Evolutionary conservation across 2,797 vertebrate species (phyloP), one percentile per base, ranked within the genome.

Genomic region (Haliaeetus albicilla): DNA sequence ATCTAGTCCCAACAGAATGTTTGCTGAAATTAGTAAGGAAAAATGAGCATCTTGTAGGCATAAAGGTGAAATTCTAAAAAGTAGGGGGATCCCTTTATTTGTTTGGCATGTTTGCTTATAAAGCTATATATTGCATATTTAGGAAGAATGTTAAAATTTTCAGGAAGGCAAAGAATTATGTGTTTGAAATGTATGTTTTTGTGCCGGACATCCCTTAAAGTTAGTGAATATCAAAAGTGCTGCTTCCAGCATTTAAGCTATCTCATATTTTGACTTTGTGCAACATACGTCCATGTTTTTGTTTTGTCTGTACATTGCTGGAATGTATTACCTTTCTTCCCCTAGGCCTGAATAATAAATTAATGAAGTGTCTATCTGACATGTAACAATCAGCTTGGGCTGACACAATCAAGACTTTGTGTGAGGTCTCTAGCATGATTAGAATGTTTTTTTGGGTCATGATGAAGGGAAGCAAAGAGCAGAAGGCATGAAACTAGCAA

Each of bases 321-420:
- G 78, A 93, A 89, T 85, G 48, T 60, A 79, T 65, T 81, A 74
- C 35, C 13, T 92, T 76, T 77, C 43, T 92, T 83, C 81, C 93
- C 56, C 5, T 80, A 82, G 89, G 95, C 90, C 54, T 87, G 84
- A 93, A 92, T 76, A 65, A 78, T 82, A 84, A 90, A 90, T 91
- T 69, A 87, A 33, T 20, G 23, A 63, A 76, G 65, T 24, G 8
- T 79, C 6, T 95, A 85, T 71, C 68, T 95, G 78, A 90, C 35
- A 63, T 7, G 18, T 37, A 93, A 35, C 71, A 70, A 22, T 79
- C 81, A 84, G 63, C 73, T 74, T 79, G 18, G 79, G 31, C 67
- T 89, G 81, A 59, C 61, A 78, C 60, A 90, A 61, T 93, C 78
- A 92, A 67, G 63, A 78, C 71, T 84, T 70, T 84, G 70, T 94